Base-by-base conservation (phyloP, 2,113 vertebrate genomes). In the Cariama cristata region DNA sequence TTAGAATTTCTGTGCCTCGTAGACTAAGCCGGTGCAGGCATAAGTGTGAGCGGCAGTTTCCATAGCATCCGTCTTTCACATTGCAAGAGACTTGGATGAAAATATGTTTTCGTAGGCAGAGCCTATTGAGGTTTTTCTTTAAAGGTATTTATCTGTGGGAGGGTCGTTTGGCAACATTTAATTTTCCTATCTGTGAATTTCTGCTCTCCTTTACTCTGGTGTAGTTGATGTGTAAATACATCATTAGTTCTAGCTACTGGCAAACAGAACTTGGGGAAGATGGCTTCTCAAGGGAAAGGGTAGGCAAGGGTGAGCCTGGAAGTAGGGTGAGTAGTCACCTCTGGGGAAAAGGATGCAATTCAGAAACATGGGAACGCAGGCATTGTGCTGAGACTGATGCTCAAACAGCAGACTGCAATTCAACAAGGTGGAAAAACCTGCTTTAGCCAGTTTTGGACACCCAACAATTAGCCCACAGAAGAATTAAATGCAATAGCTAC, bases 311-410 rank as follows among this genome's bases (percentile, higher is more conserved):
- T 16, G 50, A 35, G 69, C 52, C 38, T 44, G 67, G 16, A 26
- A 33, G 18, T 3, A 21, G 71, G 28, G 59, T 15, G 45, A 5
- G 14, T 8, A 24, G 11, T 17, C 4, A 0, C 28, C 16, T 17
- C 50, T n/a, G 55, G 32, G 49, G 27, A n/a, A 24, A 4, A 40
- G 28, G 62, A n/a, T 35, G 47, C 20, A 20, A 11, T 14, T 68
- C 32, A 11, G 35, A 71, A 32, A 19, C 14, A 5, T 0, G 11
- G 55, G 10, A 38, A 55, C 9, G 5, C 0, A 1, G 42, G 16
- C 4, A 0, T 16, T 24, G 13, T 12, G 42, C 71, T 20, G 38
- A 47, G 58, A 8, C 47, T 7, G 20, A 12, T 32, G 35, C 47
- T 52, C 6, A 11, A 42, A 9, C 8, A 18, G 69, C 38, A 53